A percentile compares a stretch with the other conserved stretches of the same genome.
These are phyloP conservation scores for Microtus pennsylvanicus DNA, from an alignment of 2,113 vertebrate genomes.

Conservation along the genomic window DNA sequence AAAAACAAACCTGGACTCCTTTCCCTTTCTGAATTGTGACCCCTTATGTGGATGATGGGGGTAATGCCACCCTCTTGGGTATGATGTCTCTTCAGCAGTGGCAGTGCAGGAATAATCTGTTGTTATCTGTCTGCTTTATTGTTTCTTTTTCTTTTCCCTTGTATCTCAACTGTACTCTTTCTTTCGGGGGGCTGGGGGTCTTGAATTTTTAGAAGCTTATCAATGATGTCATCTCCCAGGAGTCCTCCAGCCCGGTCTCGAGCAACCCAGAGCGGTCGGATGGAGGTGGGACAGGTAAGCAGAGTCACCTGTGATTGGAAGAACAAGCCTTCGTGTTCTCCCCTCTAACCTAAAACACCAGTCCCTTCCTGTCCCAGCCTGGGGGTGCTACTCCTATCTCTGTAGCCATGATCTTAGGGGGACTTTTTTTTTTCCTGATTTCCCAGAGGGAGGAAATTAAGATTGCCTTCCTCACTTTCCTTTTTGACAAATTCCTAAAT, in stretches of 20 bases:
- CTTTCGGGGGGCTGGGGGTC: not conserved
- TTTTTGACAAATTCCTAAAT: not conserved
- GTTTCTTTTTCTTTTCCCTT: not conserved
- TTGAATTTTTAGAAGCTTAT: constrained; percentile 85
- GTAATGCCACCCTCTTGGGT: not conserved
- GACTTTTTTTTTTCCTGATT: not conserved
- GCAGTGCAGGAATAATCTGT: not conserved
- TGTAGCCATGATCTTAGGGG: not conserved
- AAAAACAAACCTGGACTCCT: not conserved
- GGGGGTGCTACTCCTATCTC: fast-evolving
- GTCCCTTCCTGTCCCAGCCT: not conserved
- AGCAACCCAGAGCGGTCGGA: constrained; percentile 90
- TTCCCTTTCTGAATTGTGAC: not conserved
- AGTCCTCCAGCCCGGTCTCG: constrained; percentile 79
- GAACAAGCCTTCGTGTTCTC: not conserved
- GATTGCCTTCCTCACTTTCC: not conserved
- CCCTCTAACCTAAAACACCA: not conserved
- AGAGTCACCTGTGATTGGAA: not conserved
- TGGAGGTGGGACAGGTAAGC: constrained; percentile 89
- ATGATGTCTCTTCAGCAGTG: fast-evolving
- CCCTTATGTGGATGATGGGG: not conserved
- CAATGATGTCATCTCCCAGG: constrained; percentile 84
- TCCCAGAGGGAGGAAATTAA: not conserved
- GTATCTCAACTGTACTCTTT: not conserved
- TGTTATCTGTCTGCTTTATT: not conserved